phyloP scores from a whole-genome alignment of 2,797 vertebrate genomes.

The Falco cherrug region DNA sequence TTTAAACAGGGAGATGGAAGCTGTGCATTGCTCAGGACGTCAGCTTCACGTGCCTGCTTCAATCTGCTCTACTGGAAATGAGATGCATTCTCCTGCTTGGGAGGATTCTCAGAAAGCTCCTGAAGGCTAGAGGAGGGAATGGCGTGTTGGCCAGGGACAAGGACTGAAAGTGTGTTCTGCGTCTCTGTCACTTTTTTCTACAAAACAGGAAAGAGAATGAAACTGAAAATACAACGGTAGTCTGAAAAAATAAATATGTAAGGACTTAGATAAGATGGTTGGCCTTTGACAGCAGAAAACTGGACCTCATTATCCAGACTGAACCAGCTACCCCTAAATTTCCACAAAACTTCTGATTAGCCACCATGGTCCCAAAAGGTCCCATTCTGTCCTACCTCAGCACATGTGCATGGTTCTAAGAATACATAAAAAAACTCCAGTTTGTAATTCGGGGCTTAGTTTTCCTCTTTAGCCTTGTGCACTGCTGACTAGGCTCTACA shows the following conservation, averaged over 20 bases:
- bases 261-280: rapidly evolving
- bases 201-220: background rate
- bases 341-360: background rate
- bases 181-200: background rate
- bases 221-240: background rate
- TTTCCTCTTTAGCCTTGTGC: background rate
- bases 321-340: background rate
- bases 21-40: background rate
- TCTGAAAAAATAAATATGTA: background rate
- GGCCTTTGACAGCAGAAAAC: background rate
- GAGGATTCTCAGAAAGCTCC: background rate
- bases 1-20: background rate
- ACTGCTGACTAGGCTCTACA: background rate
- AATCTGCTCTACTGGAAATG: background rate
- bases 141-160: background rate
- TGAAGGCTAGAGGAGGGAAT: background rate
- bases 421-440: background rate
- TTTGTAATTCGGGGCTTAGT: background rate
- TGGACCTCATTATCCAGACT: background rate
- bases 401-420: rapidly evolving
- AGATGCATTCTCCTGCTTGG: background rate
- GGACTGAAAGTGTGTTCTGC: rapidly evolving
- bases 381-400: background rate
- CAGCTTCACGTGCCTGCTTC: background rate
- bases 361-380: rapidly evolving